Evolutionary conservation across 1,140 invertebrate species (phyloP).

Genomic region (Homarus americanus): DNA sequence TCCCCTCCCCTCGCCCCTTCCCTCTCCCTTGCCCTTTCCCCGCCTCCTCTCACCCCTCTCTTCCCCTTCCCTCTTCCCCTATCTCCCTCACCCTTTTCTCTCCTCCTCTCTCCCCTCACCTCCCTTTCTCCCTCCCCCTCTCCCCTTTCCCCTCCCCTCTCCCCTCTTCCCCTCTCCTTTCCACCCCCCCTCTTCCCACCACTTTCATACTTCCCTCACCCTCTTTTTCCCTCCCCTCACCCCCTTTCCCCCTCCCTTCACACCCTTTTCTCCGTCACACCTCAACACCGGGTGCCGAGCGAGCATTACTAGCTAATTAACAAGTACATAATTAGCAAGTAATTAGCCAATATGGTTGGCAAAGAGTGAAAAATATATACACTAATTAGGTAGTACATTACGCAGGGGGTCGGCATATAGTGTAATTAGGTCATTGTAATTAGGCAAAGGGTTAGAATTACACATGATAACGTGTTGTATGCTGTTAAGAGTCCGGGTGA

Average conservation of each 20-base stretch:
- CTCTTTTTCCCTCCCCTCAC: background rate
- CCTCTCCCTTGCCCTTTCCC: too few species aligned
- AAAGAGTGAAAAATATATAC: constrained; percentile 7
- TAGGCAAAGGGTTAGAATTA: background rate
- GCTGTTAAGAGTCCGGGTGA: background rate
- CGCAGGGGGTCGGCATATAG: background rate
- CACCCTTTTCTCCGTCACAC: background rate
- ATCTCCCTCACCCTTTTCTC: too few species aligned
- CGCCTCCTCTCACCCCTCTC: too few species aligned
- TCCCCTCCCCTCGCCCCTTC: too few species aligned
- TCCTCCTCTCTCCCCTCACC: too few species aligned
- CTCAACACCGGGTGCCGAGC: constrained; percentile 1
- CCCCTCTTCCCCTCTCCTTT: too few species aligned
- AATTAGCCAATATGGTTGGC: background rate
- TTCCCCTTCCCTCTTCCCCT: too few species aligned
- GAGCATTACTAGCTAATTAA: background rate
- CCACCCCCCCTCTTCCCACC: too few species aligned
- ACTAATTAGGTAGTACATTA: background rate
- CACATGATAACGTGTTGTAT: background rate
- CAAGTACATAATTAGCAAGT: background rate
- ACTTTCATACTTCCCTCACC: background rate
- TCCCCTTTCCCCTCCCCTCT: too few species aligned
- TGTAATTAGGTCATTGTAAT: background rate
- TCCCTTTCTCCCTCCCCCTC: too few species aligned
- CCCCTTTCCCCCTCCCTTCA: too few species aligned